Evolutionary conservation across 2,113 vertebrate species (phyloP), one percentile per base, ranked within the genome.

Genomic region (Candoia aspera): DNA sequence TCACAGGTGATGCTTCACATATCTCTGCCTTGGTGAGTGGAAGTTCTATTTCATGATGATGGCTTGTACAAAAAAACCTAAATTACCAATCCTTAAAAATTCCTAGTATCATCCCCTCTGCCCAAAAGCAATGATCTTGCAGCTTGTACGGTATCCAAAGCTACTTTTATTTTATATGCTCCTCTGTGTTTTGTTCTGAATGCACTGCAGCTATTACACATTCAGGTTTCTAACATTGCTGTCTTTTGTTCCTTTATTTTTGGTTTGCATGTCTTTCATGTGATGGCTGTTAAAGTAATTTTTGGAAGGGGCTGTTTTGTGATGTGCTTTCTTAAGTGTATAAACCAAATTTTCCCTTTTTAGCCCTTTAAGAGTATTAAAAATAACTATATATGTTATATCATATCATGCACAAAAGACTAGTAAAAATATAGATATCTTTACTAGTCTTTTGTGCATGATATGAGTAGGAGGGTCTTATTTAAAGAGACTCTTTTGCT

Each of bases 21-120:
- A 96, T 95, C 93, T 97, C 97, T 93, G 86, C 97, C 68, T 54
- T 95, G 98, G 98, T 98, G 97, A 98, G 98, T 98, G 96, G 91
- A 96, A 96, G 92, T 94, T 96, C 89, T 89, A 92, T 97, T 97
- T 96, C 0, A 9, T 97, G 89, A n/a, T 0, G 11, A 90, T 96
- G 86, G 91, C 95, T 96, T 93, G 89, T 86, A 17, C 84, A 94
- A 73, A 89, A 55, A 53, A 4, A 0, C 15, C 17, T 79, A 54
- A 68, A 54, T 10, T 1, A 46, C 46, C 24, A 49, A 58, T 13
- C 4, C 89, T 84, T 93, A 84, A 90, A 64, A 92, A 42, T 15
- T 91, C 64, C 87, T 94, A 55, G 46, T 79, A 92, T 92, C 90
- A 23, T 89, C 19, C 92, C 91, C 86, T 0, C 24, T 33, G 1